Conservation (phyloP, 2,113 vertebrate species). For the Sturnira hondurensis region DNA sequence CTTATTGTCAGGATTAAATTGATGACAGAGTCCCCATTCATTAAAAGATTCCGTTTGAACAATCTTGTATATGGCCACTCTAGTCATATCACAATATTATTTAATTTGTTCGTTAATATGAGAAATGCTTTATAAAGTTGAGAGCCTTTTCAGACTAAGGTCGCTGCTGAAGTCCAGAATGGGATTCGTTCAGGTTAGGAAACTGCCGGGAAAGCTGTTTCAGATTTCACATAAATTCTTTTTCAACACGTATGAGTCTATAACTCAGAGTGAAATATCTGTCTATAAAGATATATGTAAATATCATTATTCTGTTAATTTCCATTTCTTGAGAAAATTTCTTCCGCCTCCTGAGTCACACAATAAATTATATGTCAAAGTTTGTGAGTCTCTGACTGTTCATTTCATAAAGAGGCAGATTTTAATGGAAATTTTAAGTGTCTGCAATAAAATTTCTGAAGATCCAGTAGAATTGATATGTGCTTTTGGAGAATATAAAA, state of each 20-base stretch:
- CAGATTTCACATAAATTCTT: not conserved
- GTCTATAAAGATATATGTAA: not conserved
- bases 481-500: not conserved
- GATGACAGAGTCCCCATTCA: not conserved
- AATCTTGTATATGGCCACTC: not conserved
- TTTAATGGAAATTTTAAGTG: not conserved
- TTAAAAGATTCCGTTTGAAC: not conserved
- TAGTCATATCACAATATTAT: not conserved
- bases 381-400: not conserved
- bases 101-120: not conserved
- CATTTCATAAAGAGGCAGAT: not conserved
- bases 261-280: not conserved
- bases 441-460: not conserved
- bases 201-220: not conserved
- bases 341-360: accelerated
- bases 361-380: not conserved
- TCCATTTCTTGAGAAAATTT: not conserved
- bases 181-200: not conserved
- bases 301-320: not conserved
- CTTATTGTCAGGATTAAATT: not conserved
- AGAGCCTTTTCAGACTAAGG: not conserved
- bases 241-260: accelerated
- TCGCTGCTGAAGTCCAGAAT: not conserved
- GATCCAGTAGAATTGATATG: not conserved
- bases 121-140: not conserved